Percentiles rank a stretch among this genome's conserved stretches.
Conservation (phyloP, 2,888 invertebrate species). For the Pseudeuparius sepicola region DNA sequence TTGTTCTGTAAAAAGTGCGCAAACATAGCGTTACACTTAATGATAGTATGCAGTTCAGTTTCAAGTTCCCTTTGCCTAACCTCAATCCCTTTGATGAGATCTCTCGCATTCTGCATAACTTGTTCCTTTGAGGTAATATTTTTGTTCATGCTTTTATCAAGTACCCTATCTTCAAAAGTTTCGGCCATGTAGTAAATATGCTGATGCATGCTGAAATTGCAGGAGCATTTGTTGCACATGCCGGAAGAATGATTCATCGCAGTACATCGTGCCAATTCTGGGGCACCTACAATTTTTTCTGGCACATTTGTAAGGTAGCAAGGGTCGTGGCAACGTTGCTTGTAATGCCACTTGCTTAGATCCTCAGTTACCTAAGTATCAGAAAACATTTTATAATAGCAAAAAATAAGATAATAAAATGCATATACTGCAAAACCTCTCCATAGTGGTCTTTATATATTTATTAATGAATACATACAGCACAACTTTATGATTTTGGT, state of each 20-base stretch:
- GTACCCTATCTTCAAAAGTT: slow-evolving; percentile 25
- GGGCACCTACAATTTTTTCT: slow-evolving; percentile 31
- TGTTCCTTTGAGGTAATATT: slow-evolving; percentile 27
- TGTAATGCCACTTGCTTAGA: slow-evolving; percentile 31
- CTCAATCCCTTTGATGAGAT: slow-evolving; percentile 25
- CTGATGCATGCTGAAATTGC: slow-evolving; percentile 32
- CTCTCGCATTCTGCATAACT: slow-evolving; percentile 21
- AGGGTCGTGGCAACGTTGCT: slow-evolving; percentile 33
- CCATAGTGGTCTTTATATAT: too few relatives aligned
- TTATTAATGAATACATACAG: too few relatives aligned
- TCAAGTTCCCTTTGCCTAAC: slow-evolving; percentile 24
- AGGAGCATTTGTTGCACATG: slow-evolving; percentile 29
- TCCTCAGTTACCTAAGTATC: slow-evolving; percentile 27
- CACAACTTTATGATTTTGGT: too few relatives aligned
- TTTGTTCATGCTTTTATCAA: slow-evolving; percentile 26
- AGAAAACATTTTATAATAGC: too few relatives aligned
- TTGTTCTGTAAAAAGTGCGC: slow-evolving; percentile 33
- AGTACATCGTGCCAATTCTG: slow-evolving; percentile 29
- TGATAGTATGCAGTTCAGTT: slow-evolving; percentile 28
- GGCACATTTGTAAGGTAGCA: slow-evolving; percentile 32
- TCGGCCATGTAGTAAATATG: slow-evolving; percentile 34
- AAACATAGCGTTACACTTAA: slow-evolving; percentile 31
- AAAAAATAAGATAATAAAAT: slow-evolving; percentile 3
- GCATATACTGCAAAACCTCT: too few relatives aligned
- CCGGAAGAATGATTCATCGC: slow-evolving; percentile 26